A percentile compares a stretch with the other conserved stretches of the same genome.
Conservation (phyloP, 2,888 invertebrate genomes). For the Epicampocera succincta region DNA sequence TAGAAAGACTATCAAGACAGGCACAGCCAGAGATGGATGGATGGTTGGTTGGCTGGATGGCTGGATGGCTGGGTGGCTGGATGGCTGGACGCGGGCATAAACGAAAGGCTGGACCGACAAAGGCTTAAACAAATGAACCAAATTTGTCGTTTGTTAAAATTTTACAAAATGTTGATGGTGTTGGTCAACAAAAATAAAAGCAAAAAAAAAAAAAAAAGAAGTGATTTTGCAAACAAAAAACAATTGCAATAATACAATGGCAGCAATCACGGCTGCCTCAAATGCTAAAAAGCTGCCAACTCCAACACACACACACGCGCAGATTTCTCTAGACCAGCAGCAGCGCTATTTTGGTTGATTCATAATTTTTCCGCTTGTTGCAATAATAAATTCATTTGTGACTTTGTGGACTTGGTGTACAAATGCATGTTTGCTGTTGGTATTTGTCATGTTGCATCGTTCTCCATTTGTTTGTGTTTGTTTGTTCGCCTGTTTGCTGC, state of each 20-base stretch:
- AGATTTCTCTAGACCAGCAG: slow-evolving; percentile 7
- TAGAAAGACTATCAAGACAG: slow-evolving; percentile 26
- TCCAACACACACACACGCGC: slow-evolving; percentile 9
- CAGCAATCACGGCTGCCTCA: slow-evolving; percentile 49
- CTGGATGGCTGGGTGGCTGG: background rate
- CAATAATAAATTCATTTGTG: slow-evolving; percentile 77
- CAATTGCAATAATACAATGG: slow-evolving; percentile 56
- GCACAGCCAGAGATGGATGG: slow-evolving; percentile 3
- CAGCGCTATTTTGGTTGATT: slow-evolving; percentile 46
- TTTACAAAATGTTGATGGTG: slow-evolving; percentile 53
- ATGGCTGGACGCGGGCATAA: background rate
- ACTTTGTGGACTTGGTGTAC: slow-evolving; percentile 53
- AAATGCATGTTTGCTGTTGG: slow-evolving; percentile 53
- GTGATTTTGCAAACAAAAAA: slow-evolving; percentile 1
- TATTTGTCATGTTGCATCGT: slow-evolving; percentile 42
- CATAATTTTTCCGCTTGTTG: slow-evolving; percentile 65
- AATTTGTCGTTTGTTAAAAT: slow-evolving; percentile 66
- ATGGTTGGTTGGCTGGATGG: background rate
- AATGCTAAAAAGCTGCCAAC: slow-evolving; percentile 19
- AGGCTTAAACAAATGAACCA: slow-evolving; percentile 66
- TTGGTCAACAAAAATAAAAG: slow-evolving; percentile 40
- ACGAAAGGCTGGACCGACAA: slow-evolving; percentile 8
- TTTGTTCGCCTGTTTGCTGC: slow-evolving; percentile 26
- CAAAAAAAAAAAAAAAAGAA: background rate
- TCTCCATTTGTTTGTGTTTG: background rate